Evolutionary conservation across 2,797 vertebrate species (phyloP), one percentile per base, ranked within the genome.

Genomic region (Enteromius unitaeniatus): DNA sequence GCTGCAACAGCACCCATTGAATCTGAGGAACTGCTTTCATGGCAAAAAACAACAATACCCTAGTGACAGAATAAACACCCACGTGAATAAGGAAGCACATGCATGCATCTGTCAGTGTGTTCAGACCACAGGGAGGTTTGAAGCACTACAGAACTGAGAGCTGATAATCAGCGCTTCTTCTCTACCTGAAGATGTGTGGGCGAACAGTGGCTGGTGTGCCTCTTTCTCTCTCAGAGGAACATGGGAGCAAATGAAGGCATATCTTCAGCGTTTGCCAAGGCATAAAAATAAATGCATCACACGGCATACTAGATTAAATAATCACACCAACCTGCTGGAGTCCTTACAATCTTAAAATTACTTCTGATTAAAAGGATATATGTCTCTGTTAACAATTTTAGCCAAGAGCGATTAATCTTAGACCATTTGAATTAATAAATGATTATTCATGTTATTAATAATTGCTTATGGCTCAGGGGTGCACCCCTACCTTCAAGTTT

Each of bases 181-280:
- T 58, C 3, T 82, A 83, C 73, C 81, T 83, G 81, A 83, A 77
- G 73, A 77, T 77, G 73, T 77, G 81, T 83, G 73, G 81, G 81
- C 81, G 73, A 83, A 47, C 73, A 58, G 34, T 76, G 62, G 47
- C 47, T 75, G 49, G 15, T 70, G 49, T 34, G n/a, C 68, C 17
- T 76, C 49, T 55, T 8, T 21, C 28, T 74, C 80, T 62, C 70
- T 69, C 23, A 17, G 47, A 68, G 26, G 81, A 68, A 69, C 73
- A 68, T 77, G 62, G 23, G 62, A 83, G 73, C 19, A 77, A 67
- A 34, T 28, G 49, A 77, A 83, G 19, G 60, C 23, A 68, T 76
- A 21, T 75, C 31, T 45, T 65, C 31, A 67, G 45, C 6, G 11
- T 49, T 19, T 51, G 14, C 26, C 21, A 67, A 67, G 11, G 72